A percentile compares a stretch with the other conserved stretches of the same genome.
Conservation (phyloP, 2,888 invertebrate species). For the Augochlorella aurata region DNA sequence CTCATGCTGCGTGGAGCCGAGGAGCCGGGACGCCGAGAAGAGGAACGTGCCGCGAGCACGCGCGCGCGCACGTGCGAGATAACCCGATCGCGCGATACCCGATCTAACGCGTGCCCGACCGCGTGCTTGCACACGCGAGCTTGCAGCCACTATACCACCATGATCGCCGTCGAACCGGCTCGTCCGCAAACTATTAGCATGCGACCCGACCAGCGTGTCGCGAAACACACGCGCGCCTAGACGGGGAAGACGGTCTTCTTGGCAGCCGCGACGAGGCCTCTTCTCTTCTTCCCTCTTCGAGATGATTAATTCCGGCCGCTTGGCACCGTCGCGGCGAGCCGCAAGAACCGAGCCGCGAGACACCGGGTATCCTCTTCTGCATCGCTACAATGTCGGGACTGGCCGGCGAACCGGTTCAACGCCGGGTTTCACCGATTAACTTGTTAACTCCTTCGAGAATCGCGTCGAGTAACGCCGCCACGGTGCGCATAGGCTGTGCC, state of each 20-base stretch:
- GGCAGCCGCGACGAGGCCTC: not conserved
- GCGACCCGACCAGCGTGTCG: constrained; percentile 20
- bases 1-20: not conserved
- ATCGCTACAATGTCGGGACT: not conserved
- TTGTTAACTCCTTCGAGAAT: constrained; percentile 2
- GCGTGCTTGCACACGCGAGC: constrained; percentile 24
- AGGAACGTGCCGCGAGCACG: constrained; percentile 34
- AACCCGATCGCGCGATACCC: constrained; percentile 47
- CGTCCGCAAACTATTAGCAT: constrained; percentile 22
- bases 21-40: not conserved
- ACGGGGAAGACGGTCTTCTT: constrained; percentile 25
- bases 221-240: not conserved
- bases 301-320: not conserved
- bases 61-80: constrained; percentile 59
- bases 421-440: constrained; percentile 12
- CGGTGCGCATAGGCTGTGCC: not conserved
- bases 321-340: not conserved
- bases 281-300: not conserved
- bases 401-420: not conserved
- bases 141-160: constrained; percentile 23
- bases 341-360: not conserved
- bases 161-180: constrained; percentile 1
- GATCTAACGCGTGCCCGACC: constrained; percentile 52
- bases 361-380: not conserved
- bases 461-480: not conserved